Base-by-base conservation (phyloP, 2,113 vertebrate genomes). In the Alosa alosa region DNA sequence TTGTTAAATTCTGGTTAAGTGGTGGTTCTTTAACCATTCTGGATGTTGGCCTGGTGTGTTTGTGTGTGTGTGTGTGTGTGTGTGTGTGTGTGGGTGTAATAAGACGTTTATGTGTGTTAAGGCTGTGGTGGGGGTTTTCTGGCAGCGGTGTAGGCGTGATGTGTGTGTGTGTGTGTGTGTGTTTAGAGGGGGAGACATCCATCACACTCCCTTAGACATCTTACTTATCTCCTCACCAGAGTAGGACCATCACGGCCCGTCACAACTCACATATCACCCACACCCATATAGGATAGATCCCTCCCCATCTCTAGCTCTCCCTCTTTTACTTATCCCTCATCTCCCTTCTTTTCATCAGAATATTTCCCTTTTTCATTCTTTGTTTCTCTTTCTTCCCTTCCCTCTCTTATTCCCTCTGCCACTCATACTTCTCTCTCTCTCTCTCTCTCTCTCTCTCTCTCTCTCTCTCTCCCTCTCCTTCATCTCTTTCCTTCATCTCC, bases 61-160 rank as follows among this genome's bases (percentile, higher is more conserved):
- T 86, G 83, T n/a, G 64, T 83, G 86, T 84, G 86, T 87, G 87
- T 78, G 83, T 85, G 45, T 15, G 82, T 60, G 85, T 64, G 84
- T 60, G 84, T 86, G 86, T 75, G 18, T 87, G 39, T 83, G 57
- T 9, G 36, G 55, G 84, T 75, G 72, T 82, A 88, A 86, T 86
- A 85, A 86, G 72, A 55, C 41, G 25, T 78, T 78, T 17, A 39
- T 75, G 68, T 39, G 11, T 78, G 25, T 36, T 15, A 17, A 78
- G 72, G 72, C 36, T 78, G 72, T 17, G 31, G 72, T 78, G 31
- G 72, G 64, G 25, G 68, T 68, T 68, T 75, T 75, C 68, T 75
- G 25, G 68, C 68, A 36, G 31, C 13, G 31, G 72, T 18, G 41
- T 44, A 3, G 41, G 41, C 4, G 41, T 0, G 22, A 3, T 57